phyloP scores from a whole-genome alignment of 53 echinoderm and acorn worm genomes.

The Holothuria scabra region DNA sequence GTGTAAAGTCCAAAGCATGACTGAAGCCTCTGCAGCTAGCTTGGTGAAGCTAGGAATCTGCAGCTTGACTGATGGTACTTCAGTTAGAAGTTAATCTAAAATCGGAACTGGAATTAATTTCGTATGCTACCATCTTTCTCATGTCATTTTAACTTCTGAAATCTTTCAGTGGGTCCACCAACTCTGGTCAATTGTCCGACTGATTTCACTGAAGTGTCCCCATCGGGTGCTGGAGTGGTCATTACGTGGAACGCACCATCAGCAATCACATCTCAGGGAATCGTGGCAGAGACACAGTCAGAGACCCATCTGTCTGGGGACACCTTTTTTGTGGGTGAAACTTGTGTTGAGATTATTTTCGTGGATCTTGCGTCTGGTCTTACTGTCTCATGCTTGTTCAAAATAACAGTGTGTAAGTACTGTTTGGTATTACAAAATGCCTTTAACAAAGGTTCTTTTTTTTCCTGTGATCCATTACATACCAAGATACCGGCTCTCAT shows the following conservation, averaged over 20 bases:
- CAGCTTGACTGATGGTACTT: too few relatives aligned
- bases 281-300: neutral
- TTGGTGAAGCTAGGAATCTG: too few relatives aligned
- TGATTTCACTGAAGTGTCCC: conserved; percentile 38
- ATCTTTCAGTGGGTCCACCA: conserved; percentile 37
- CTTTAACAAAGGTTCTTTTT: too few relatives aligned
- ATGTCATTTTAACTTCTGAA: too few relatives aligned
- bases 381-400: conserved; percentile 43
- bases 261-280: conserved; percentile 39
- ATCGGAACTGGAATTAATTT: neutral
- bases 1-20: too few relatives aligned
- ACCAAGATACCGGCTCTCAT: too few relatives aligned
- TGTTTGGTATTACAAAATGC: too few relatives aligned
- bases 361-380: conserved; percentile 49
- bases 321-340: conserved; percentile 35
- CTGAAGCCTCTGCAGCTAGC: too few relatives aligned
- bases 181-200: conserved; percentile 50
- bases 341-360: conserved; percentile 52
- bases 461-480: too few relatives aligned
- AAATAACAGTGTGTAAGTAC: conserved; percentile 52
- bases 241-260: conserved; percentile 18
- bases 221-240: conserved; percentile 5
- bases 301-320: neutral
- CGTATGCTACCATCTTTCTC: neutral
- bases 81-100: too few relatives aligned